These are phyloP conservation scores for Acrobasis consociella DNA, from an alignment of 2,888 invertebrate genomes.

Conservation along the genomic window DNA sequence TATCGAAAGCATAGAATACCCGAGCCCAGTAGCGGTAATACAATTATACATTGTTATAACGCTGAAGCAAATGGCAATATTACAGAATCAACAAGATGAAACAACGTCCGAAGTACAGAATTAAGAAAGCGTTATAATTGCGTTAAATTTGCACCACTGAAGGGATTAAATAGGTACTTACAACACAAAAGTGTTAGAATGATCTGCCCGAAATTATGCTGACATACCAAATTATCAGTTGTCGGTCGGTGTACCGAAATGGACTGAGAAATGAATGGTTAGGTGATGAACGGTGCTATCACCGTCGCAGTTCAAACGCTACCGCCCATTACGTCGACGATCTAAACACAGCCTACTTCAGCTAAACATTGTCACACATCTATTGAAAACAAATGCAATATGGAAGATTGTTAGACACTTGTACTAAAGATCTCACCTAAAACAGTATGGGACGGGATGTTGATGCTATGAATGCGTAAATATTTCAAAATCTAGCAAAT, in stretches of 20 bases:
- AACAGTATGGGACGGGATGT: conserved; percentile 51
- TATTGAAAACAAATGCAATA: conserved; percentile 63
- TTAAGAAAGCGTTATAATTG: conserved; percentile 76
- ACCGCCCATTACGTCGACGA: conserved; percentile 56
- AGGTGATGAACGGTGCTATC: conserved; percentile 44
- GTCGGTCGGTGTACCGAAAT: conserved; percentile 56
- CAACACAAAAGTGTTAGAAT: conserved; percentile 73
- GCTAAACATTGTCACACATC: conserved; percentile 65
- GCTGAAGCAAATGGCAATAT: conserved; percentile 81
- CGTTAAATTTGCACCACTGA: conserved; percentile 69
- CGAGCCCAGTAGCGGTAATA: conserved; percentile 79
- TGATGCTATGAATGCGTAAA: conserved; percentile 59
- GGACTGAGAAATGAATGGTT: conserved; percentile 68
- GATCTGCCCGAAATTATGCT: conserved; percentile 56
- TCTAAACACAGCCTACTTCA: conserved; percentile 71
- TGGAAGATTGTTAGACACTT: conserved; percentile 47
- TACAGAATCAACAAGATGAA: conserved; percentile 76
- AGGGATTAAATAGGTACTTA: conserved; percentile 70
- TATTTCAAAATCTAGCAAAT: conserved; percentile 62
- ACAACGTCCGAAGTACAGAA: conserved; percentile 71
- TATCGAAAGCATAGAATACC: conserved; percentile 82
- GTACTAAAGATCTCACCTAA: conserved; percentile 45
- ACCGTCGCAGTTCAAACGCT: conserved; percentile 44
- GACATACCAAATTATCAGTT: conserved; percentile 59
- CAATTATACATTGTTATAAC: conserved; percentile 74